Evolutionary conservation across 2,888 invertebrate genomes (phyloP).

Genomic region (Epiblema foenella): DNA sequence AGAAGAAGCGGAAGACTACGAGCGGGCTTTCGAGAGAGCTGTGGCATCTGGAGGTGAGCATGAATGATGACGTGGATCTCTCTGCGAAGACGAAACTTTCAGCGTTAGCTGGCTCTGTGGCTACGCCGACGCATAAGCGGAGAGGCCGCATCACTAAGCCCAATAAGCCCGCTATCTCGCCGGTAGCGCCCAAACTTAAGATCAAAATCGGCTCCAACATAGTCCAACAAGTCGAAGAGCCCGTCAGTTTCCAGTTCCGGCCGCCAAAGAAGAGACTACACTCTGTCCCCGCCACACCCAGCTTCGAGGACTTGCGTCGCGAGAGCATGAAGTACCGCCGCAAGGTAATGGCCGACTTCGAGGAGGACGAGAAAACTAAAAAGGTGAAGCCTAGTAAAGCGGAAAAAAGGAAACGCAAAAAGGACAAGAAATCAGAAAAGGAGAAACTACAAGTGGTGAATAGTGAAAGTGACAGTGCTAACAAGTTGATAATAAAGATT

Average conservation of each 20-base stretch:
- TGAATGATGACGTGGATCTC: conserved; percentile 83
- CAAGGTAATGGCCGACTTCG: conserved; percentile 93
- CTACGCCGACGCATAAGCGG: conserved; percentile 61
- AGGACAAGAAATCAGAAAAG: conserved; percentile 84
- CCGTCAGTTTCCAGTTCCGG: conserved; percentile 81
- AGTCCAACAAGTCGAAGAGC: conserved; percentile 83
- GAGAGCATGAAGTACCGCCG: conserved; percentile 95
- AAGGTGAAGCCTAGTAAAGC: conserved; percentile 73
- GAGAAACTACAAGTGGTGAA: conserved; percentile 81
- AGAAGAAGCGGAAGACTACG: conserved; percentile 87
- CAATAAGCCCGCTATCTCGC: conserved; percentile 58
- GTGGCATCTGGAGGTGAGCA: conserved; percentile 85
- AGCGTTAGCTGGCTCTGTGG: conserved; percentile 53
- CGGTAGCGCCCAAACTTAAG: conserved; percentile 89
- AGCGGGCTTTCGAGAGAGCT: conserved; percentile 85
- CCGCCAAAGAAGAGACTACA: conserved; percentile 93
- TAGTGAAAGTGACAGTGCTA: conserved; percentile 85
- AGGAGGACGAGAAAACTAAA: conserved; percentile 86
- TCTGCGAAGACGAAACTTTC: conserved; percentile 70
- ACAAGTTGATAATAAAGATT: conserved; percentile 91
- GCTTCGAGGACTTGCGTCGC: conserved; percentile 91
- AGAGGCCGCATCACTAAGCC: conserved; percentile 68
- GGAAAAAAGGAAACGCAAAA: conserved; percentile 78
- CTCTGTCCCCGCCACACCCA: conserved; percentile 85
- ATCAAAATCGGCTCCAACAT: conserved; percentile 89